These are phyloP conservation scores for Nipponacmea schrenckii DNA, from an alignment of 2,888 invertebrate genomes.

Conservation along the genomic window DNA sequence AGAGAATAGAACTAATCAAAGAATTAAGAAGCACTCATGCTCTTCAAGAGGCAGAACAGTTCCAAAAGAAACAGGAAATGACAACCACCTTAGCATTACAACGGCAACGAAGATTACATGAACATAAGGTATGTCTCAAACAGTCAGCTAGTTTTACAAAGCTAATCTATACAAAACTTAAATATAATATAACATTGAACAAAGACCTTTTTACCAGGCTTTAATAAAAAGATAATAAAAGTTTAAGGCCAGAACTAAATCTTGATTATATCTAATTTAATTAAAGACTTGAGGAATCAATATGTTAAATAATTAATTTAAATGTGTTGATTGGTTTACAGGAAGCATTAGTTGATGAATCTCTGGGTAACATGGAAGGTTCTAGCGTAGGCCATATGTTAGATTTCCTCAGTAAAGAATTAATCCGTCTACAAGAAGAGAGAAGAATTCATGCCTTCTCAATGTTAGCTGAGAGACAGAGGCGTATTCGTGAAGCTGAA, in stretches of 20 bases:
- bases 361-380: conserved; percentile 79
- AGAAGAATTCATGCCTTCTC: conserved; percentile 82
- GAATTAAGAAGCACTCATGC: conserved; percentile 77
- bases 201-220: no score
- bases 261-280: no score
- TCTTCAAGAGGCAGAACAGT: conserved; percentile 73
- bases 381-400: conserved; percentile 78
- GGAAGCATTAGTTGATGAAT: conserved; percentile 71
- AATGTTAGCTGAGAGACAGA: conserved; percentile 81
- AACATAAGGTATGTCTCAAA: conserved; percentile 58
- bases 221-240: no score
- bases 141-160: no score
- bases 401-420: conserved; percentile 82
- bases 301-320: no score
- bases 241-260: no score
- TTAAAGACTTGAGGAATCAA: no score
- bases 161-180: no score
- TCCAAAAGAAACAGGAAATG: conserved; percentile 61
- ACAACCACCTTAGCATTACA: conserved; percentile 65
- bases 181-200: no score
- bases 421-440: conserved; percentile 80
- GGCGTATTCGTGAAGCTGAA: conserved; percentile 80
- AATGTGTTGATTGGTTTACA: conserved; percentile 22
- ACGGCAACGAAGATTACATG: conserved; percentile 62
- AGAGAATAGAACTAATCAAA: conserved; percentile 77